Evolutionary conservation across 2,113 vertebrate species (phyloP), one percentile per base, ranked within the genome.

Genomic region (Pica pica): DNA sequence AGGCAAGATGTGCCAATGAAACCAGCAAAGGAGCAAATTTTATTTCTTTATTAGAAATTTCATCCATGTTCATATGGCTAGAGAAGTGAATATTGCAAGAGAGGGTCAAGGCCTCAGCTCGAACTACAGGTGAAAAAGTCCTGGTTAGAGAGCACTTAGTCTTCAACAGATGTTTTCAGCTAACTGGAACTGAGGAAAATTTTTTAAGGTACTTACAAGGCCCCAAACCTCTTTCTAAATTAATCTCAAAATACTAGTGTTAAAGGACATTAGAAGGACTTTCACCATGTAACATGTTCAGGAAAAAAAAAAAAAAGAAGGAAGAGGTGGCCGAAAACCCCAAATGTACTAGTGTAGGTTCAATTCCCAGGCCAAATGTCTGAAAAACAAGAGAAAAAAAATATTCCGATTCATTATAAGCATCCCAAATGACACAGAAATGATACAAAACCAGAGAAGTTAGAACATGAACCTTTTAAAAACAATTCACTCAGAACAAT

Each of bases 81-180:
- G 37, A 85, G 42, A 74, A 55, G 26, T 39, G 16, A 67, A 17
- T 55, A 23, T 63, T 69, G 50, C 3, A 67, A 53, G 26, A 50
- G 7, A 2, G 3, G 12, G 5, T 64, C 73, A 83, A 74, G n/a
- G 14, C 4, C 47, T 81, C 21, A 63, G 13, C 13, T 30, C 6
- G 0, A 78, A 39, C 5, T 67, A 19, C 13, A 17, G 2, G 5
- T 22, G 13, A 4, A 46, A 35, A 75, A 55, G 7, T 5, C 10
- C 15, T n/a, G 7, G 9, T 74, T 57, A 63, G 35, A 71, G 5
- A 50, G 13, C 17, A 26, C 7, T 83, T 82, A 39, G 21, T 17
- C 21, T 39, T 55, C 79, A 63, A 26, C n/a, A 56, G 7, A 23
- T 33, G 5, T 19, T 86, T 94, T 55, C 44, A 52, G 12, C 12